Evolutionary conservation across 2,113 vertebrate genomes (phyloP).

Genomic region (Dipodomys stephensi): DNA sequence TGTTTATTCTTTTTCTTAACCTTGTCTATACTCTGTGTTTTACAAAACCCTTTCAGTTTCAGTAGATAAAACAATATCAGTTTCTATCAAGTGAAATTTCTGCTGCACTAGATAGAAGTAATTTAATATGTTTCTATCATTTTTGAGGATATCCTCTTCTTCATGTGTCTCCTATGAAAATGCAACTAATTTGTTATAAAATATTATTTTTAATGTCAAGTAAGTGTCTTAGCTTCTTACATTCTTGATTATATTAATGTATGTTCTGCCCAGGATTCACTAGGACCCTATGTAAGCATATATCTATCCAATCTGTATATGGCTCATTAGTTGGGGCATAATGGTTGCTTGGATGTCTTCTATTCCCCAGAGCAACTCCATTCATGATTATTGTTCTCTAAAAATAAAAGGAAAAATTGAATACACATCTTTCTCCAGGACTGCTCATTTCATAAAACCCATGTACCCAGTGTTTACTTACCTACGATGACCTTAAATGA

Average conservation of each 20-base stretch:
- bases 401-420: slow-evolving; percentile 54
- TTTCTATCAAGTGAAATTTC: no score
- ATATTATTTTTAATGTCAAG: no score
- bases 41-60: slow-evolving; percentile 13
- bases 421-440: neutral
- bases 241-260: neutral
- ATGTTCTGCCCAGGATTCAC: neutral
- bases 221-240: neutral
- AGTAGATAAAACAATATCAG: no score
- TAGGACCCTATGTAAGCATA: neutral
- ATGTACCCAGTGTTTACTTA: slow-evolving; percentile 10
- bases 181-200: neutral
- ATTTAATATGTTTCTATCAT: slow-evolving; percentile 17
- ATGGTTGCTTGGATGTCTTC: neutral
- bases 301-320: neutral
- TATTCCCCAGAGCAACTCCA: neutral
- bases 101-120: no score
- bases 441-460: slow-evolving; percentile 51
- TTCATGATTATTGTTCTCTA: neutral
- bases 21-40: slow-evolving; percentile 48
- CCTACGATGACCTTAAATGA: slow-evolving; percentile 52
- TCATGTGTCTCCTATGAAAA: slow-evolving; percentile 31
- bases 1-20: slow-evolving; percentile 81
- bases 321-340: neutral
- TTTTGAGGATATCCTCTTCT: slow-evolving; percentile 56